Conservation (phyloP, 2,113 vertebrate genomes). For the Amphilophus citrinellus region DNA sequence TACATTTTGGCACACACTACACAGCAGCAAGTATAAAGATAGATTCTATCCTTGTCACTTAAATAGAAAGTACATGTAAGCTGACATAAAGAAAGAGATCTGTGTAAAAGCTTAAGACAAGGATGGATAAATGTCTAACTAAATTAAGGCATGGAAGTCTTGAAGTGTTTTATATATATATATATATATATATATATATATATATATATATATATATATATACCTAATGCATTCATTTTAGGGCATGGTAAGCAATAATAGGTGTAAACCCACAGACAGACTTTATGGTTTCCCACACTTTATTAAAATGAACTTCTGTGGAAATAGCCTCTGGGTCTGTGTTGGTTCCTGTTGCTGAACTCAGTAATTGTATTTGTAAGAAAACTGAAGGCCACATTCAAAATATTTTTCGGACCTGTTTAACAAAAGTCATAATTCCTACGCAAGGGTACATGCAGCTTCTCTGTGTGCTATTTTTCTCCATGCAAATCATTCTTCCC, state of each 20-base stretch:
- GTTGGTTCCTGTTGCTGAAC: background rate
- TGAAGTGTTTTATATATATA: too few species aligned
- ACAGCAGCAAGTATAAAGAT: background rate
- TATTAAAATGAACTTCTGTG: background rate
- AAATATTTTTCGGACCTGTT: background rate
- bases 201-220: background rate
- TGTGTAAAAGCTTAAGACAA: constrained; percentile 14
- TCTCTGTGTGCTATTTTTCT: background rate
- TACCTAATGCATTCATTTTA: background rate
- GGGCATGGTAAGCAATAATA: background rate
- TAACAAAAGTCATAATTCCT: background rate
- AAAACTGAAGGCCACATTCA: background rate
- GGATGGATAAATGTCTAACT: background rate
- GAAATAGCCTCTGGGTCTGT: background rate
- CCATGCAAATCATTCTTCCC: constrained; percentile 27
- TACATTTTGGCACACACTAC: background rate
- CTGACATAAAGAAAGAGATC: background rate
- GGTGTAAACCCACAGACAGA: background rate
- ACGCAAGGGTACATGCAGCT: background rate
- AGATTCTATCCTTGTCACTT: background rate
- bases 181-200: too few species aligned
- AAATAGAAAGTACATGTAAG: background rate
- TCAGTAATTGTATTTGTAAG: background rate
- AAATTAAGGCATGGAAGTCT: background rate
- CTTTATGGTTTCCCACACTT: background rate